A percentile compares a stretch with the other conserved stretches of the same genome.
Evolutionary conservation across 2,113 vertebrate genomes (phyloP).

Genomic region (Callocephalon fimbriatum): DNA sequence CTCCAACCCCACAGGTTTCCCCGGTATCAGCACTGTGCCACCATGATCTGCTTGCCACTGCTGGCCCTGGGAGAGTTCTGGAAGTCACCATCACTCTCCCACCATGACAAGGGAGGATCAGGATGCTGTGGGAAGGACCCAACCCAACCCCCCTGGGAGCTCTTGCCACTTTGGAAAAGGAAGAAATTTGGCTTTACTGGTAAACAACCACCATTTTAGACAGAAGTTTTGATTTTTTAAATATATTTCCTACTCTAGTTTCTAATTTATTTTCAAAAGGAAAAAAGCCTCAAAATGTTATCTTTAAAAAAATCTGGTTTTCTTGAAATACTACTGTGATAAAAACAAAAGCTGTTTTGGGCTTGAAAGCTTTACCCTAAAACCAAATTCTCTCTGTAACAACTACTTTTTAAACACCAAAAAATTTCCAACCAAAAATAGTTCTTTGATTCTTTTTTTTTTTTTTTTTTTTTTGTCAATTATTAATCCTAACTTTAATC

Average conservation of each 20-base stretch:
- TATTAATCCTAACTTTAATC: neutral
- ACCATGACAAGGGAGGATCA: neutral
- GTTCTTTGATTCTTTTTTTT: neutral
- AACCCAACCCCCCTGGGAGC: neutral
- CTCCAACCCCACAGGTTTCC: neutral
- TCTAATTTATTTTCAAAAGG: neutral
- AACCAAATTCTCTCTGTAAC: neutral
- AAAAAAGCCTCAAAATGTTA: neutral
- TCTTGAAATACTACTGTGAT: neutral
- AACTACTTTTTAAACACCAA: neutral
- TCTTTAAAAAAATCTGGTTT: neutral
- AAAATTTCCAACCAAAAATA: neutral
- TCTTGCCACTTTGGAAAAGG: neutral
- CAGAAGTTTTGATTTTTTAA: neutral
- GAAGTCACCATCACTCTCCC: neutral
- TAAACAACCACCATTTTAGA: neutral
- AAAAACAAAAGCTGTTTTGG: neutral
- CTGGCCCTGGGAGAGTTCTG: neutral
- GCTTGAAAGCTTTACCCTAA: neutral
- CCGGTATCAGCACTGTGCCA: neutral
- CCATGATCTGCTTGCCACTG: fast-evolving
- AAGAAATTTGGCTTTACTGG: neutral
- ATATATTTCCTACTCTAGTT: neutral
- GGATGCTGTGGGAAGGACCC: neutral
- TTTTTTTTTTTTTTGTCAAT: neutral